Evolutionary conservation across 2,888 invertebrate genomes (phyloP), one percentile per base, ranked within the genome.

Genomic region (Cosmopolites sordidus): DNA sequence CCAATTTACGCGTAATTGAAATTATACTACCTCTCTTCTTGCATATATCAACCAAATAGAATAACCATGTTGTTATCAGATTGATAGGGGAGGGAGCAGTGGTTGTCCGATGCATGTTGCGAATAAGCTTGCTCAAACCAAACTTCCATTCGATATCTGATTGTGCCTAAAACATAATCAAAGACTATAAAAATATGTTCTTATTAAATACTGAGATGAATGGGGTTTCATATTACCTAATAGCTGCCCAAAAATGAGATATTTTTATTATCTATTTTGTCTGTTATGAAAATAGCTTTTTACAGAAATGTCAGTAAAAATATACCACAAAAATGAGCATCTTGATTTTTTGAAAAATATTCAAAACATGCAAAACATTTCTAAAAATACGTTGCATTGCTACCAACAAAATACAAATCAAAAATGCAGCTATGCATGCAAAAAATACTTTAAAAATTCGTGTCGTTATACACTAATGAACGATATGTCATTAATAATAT

Each of bases 111-210:
- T 97, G 98, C 97, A 99, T 99, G 72, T 96, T 96, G 62, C 98
- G 82, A 72, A 99, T 96, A 69, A 99, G 80, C 76, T 99, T 99
- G 48, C 98, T 98, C 68, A 99, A 77, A 18, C 99, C 98, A 73
- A 96, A 99, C 77, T 99, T 99, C 99, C 99, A 99, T 76, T 99
- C 99, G 67, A 95, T 97, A 77, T 99, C 99, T 41, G 98, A 98
- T 84, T 98, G 97, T 30, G 97, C 97, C 85, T 96, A 83, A 67
- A 55, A 56, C 18, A 14, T 33, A 9, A 6, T 12, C 33, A n/a
- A n/a, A 33, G 5, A 16, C n/a, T n/a, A n/a, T n/a, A n/a, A n/a
- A n/a, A n/a, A n/a, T n/a, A n/a, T n/a, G n/a, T n/a, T n/a, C n/a
- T n/a, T n/a, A n/a, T n/a, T n/a, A n/a, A n/a, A n/a, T n/a, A n/a